Evolutionary conservation across 2,888 invertebrate species (phyloP), one percentile per base, ranked within the genome.

Genomic region (Spodoptera picta): DNA sequence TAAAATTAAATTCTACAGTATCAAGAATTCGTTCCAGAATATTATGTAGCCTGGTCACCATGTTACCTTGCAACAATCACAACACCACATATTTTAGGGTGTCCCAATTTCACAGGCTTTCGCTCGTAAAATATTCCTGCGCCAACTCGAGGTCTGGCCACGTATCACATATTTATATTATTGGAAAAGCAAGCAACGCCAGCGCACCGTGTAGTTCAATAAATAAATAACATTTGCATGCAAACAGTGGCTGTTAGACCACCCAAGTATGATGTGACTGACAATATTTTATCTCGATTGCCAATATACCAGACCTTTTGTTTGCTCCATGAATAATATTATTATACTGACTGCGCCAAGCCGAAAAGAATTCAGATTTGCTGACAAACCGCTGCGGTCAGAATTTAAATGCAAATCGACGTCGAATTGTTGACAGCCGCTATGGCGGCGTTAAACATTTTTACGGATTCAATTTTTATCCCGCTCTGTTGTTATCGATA

Each of bases 211-310:
- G 27, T 52, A 52, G 59, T 64, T 50, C 24, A 65, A 47, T 69
- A 61, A 64, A 77, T 69, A 70, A 67, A 73, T 59, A 68, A 54
- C 24, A 65, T 73, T 60, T 63, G 58, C 50, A 74, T 68, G 56
- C 69, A 64, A 60, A 65, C 58, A 53, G 51, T 42, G 14, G 55
- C 23, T 55, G 27, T 60, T 56, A 45, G 52, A 31, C 24, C 55
- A 49, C 53, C 45, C 47, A 44, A 46, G 64, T 51, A 49, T 59
- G 59, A 68, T 62, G 65, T 73, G 67, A 65, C 64, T 23, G 52
- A 36, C 71, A 51, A 75, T 77, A 69, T 71, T 68, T 80, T 69
- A 77, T 77, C 71, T 65, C 61, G 47, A 75, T 69, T 65, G 60
- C 55, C 60, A 73, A 65, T 71, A 62, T 58, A 56, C 51, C 49